phyloP scores from a whole-genome alignment of 2,888 invertebrate species.

The Epicampocera succincta region DNA sequence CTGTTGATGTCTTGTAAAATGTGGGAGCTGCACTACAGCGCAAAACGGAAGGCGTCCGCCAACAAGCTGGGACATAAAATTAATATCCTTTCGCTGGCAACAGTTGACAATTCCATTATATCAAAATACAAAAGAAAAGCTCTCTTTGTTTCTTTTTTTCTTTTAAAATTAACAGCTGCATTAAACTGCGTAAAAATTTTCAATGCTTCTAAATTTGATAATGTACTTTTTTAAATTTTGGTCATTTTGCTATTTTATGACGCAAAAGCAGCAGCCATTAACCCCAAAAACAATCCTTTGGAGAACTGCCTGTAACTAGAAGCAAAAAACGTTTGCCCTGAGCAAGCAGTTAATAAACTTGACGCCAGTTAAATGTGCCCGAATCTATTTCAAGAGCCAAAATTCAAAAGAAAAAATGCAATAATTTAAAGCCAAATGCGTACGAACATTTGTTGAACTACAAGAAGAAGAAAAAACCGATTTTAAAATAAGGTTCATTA shows the following conservation, averaged over 20 bases:
- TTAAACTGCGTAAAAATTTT: no score
- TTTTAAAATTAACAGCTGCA: no score
- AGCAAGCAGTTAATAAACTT: slow-evolving; percentile 61
- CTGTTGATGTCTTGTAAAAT: neutral
- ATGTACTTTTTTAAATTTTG: no score
- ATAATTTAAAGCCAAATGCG: slow-evolving; percentile 24
- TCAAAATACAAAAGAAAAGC: no score
- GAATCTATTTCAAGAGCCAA: slow-evolving; percentile 20
- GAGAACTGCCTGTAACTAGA: slow-evolving; percentile 20
- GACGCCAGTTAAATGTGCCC: slow-evolving; percentile 61
- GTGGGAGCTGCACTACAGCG: neutral
- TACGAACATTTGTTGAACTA: no score
- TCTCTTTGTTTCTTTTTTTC: no score
- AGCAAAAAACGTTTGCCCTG: slow-evolving; percentile 10
- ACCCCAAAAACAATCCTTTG: neutral
- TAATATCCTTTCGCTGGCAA: slow-evolving; percentile 2
- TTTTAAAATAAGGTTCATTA: slow-evolving; percentile 67
- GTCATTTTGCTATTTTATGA: neutral
- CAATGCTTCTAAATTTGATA: no score
- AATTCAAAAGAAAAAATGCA: slow-evolving; percentile 35
- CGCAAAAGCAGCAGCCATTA: no score
- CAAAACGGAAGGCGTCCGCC: neutral
- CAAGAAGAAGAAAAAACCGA: slow-evolving; percentile 2
- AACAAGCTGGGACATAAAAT: slow-evolving; percentile 6
- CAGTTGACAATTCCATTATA: no score